Percentiles rank a stretch among this genome's conserved stretches.
These are phyloP conservation scores for Eudemis profundana DNA, from an alignment of 2,888 invertebrate species.

Conservation along the genomic window DNA sequence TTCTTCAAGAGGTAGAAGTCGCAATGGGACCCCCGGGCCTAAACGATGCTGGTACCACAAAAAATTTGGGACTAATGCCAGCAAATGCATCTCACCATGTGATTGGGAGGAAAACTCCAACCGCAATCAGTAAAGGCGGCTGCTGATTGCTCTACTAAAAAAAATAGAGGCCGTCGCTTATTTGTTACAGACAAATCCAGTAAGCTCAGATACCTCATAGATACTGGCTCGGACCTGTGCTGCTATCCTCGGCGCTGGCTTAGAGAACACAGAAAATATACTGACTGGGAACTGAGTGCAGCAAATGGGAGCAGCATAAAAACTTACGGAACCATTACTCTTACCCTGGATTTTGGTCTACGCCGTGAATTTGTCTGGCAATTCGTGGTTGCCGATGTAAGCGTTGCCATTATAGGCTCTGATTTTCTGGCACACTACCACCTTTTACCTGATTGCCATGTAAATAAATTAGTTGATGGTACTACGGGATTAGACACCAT, in stretches of 20 bases:
- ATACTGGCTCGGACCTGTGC: constrained; percentile 47
- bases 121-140: constrained; percentile 45
- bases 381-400: constrained; percentile 45
- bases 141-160: constrained; percentile 32
- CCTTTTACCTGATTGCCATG: constrained; percentile 42
- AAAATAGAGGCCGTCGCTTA: constrained; percentile 36
- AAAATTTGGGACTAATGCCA: too few species aligned
- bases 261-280: background rate
- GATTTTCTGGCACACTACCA: constrained; percentile 43
- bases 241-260: constrained; percentile 28
- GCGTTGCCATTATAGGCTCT: constrained; percentile 42
- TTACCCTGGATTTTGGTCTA: too few species aligned
- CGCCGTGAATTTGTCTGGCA: too few species aligned
- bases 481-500: constrained; percentile 22
- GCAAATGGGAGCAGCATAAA: constrained; percentile 44
- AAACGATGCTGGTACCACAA: constrained; percentile 10
- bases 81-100: constrained; percentile 24
- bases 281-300: constrained; percentile 42
- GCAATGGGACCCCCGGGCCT: background rate
- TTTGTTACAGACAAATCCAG: constrained; percentile 39
- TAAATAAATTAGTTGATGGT: constrained; percentile 33
- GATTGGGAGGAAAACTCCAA: constrained; percentile 43
- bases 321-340: constrained; percentile 39
- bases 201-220: constrained; percentile 38
- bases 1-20: background rate